Evolutionary conservation across 2,113 vertebrate genomes (phyloP).

Genomic region (Argyrosomus japonicus): DNA sequence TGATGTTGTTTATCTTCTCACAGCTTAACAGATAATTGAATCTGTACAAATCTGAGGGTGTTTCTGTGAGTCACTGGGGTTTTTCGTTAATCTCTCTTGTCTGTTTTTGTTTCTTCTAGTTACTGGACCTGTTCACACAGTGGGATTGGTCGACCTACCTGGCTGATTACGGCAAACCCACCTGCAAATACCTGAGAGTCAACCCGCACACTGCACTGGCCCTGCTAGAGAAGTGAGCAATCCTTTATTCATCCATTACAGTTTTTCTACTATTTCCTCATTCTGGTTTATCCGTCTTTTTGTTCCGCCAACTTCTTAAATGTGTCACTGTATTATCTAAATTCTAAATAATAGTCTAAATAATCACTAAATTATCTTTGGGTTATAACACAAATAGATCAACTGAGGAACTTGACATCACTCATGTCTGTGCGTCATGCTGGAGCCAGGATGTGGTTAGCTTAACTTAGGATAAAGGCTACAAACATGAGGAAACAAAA

Average conservation of each 20-base stretch:
- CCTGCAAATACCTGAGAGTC: constrained; percentile 94
- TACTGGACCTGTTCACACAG: constrained; percentile 96
- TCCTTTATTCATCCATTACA: too few relatives aligned
- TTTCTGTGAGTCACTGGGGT: neutral
- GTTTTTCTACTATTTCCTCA: neutral
- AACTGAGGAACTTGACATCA: neutral
- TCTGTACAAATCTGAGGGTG: neutral
- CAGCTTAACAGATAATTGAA: neutral
- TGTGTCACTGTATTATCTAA: too few relatives aligned
- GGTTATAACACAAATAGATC: neutral
- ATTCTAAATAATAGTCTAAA: too few relatives aligned
- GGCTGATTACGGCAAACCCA: constrained; percentile 94
- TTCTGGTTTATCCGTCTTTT: neutral
- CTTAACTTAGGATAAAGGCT: neutral
- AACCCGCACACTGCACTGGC: constrained; percentile 92
- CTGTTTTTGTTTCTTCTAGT: constrained; percentile 73
- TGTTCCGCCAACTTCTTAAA: neutral
- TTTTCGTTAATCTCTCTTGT: neutral
- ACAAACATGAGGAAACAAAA: neutral
- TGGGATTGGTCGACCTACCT: constrained; percentile 98
- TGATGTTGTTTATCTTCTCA: neutral
- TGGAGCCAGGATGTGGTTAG: neutral
- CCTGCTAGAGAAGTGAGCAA: constrained; percentile 94
- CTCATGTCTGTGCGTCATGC: neutral
- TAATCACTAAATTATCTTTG: neutral